These are phyloP conservation scores for Tachina lurida DNA, from an alignment of 2,888 invertebrate species.

Conservation along the genomic window DNA sequence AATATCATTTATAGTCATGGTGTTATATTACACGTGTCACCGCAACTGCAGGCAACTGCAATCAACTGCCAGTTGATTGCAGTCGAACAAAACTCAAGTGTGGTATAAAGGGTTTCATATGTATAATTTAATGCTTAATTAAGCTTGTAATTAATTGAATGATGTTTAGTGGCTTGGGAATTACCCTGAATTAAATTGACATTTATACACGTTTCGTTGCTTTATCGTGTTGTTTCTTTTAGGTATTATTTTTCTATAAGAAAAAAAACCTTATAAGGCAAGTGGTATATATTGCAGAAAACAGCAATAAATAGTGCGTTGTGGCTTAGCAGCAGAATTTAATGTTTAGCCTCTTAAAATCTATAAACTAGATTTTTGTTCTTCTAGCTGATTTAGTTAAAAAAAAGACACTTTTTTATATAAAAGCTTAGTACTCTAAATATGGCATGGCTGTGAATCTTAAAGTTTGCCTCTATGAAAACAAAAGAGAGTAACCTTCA, in stretches of 20 bases:
- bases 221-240: not conserved
- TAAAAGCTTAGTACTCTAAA: not conserved
- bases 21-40: conserved; percentile 54
- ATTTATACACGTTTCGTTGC: not conserved
- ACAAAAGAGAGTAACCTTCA: not conserved
- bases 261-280: not conserved
- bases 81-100: not conserved
- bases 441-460: not conserved
- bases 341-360: not conserved
- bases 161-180: conserved; percentile 34
- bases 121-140: conserved; percentile 40
- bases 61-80: too few relatives aligned
- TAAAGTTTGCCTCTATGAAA: not conserved
- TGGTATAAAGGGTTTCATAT: not conserved
- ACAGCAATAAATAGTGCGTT: conserved; percentile 52
- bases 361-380: conserved; percentile 14
- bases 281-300: conserved; percentile 12
- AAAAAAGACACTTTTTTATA: conserved; percentile 18
- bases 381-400: not conserved
- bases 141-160: conserved; percentile 43
- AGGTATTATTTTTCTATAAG: not conserved
- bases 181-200: conserved; percentile 14
- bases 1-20: not conserved
- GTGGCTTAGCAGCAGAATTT: not conserved
- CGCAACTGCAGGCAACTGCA: conserved; percentile 11